These are phyloP conservation scores for Centropus bengalensis DNA, from an alignment of 2,113 vertebrate species.

Conservation along the genomic window DNA sequence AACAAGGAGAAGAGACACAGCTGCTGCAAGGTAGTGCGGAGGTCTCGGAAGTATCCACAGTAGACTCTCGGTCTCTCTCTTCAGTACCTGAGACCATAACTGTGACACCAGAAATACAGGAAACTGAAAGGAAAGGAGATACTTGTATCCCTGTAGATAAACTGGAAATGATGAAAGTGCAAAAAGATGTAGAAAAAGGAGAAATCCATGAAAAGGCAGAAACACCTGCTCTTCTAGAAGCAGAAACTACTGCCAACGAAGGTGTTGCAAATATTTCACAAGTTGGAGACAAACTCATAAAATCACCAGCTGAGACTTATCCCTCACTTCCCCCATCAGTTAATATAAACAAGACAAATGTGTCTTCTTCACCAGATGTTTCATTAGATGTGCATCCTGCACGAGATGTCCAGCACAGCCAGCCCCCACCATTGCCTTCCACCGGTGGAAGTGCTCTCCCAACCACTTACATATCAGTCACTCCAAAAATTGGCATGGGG, in stretches of 20 bases:
- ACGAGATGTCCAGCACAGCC: constrained; percentile 71
- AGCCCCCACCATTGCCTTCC: constrained; percentile 69
- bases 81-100: not conserved
- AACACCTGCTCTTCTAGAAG: constrained; percentile 49
- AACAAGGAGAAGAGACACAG: constrained; percentile 74
- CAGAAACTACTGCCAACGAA: constrained; percentile 75
- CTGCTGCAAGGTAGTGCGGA: constrained; percentile 56
- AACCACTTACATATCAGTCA: constrained; percentile 84
- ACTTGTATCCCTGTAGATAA: constrained; percentile 5
- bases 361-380: constrained; percentile 79
- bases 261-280: constrained; percentile 74
- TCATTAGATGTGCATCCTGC: constrained; percentile 81
- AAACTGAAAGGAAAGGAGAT: constrained; percentile 27
- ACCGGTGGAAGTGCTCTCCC: constrained; percentile 74
- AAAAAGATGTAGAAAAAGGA: constrained; percentile 47
- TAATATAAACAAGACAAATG: constrained; percentile 73
- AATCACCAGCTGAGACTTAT: constrained; percentile 64
- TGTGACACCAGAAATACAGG: constrained; percentile 26
- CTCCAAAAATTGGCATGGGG: constrained; percentile 97
- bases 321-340: constrained; percentile 61
- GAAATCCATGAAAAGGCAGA: constrained; percentile 40
- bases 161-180: constrained; percentile 22
- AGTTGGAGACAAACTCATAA: constrained; percentile 70
- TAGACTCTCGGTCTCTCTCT: constrained; percentile 41
- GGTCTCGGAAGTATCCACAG: constrained; percentile 60